Base-by-base conservation (phyloP, 1,140 invertebrate genomes). In the Bombus sibiricus region DNA sequence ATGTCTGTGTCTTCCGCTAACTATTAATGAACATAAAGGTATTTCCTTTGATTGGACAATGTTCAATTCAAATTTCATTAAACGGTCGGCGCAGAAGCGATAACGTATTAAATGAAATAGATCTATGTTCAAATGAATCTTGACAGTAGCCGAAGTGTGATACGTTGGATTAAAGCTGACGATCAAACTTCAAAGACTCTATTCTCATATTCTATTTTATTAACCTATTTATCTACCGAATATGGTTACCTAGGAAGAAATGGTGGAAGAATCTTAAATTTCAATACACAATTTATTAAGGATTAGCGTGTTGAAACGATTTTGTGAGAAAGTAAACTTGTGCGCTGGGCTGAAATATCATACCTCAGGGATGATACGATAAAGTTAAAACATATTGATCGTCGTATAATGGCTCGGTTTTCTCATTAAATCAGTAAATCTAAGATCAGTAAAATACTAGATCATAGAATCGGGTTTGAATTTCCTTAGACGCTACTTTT, bases 311-410 rank as follows among this genome's bases (percentile, higher is more conserved):
- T 71, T 39, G 10, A 10, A 39, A 9, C 8, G n/a, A 69, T 69
- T 34, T 34, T 22, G n/a, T n/a, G 39, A 18, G 28, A 77, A 77
- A 62, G 28, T n/a, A 28, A 59, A 57, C 12, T 6, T 37, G 76
- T 15, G n/a, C 39, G 34, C 3, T 18, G 10, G 10, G 41, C 41
- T 69, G 32, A 79, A 68, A 47, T 69, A 10, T 79, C 41, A 39
- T 25, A 37, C 41, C 57, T 64, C 37, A 25, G 37, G 28, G 12
- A 43, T 62, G 32, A 73, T 62, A 43, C 2, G 53, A 43, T 75
- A 75, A 75, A 47, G 66, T 83, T 47, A 66, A 59, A 76, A 53
- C 9, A n/a, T 39, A 77, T 83, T 41, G 73, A 83, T 76, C 43
- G 59, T 69, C 34, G 39, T 25, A 39, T 68, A 76, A 66, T 9